Percentiles rank a stretch among this genome's conserved stretches.
These are phyloP conservation scores for Agraylea sexmaculata DNA, from an alignment of 1,140 invertebrate genomes.

Conservation along the genomic window DNA sequence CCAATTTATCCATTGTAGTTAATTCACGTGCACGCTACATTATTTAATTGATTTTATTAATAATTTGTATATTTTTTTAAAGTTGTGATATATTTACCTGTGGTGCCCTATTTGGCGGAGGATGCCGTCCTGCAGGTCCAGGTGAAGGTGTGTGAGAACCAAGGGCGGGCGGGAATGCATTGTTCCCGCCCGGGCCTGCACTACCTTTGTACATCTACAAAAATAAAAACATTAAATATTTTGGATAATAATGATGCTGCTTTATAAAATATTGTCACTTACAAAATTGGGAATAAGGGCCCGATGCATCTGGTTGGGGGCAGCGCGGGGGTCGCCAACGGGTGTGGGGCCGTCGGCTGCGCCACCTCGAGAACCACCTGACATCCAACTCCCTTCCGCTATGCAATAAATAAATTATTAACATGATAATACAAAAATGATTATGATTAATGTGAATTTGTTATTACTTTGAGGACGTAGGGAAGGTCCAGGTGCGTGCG, in stretches of 20 bases:
- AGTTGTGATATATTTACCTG: slow-evolving; percentile 20
- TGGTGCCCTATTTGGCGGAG: slow-evolving; percentile 27
- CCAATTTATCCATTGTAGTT: slow-evolving; percentile 25
- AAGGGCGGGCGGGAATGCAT: slow-evolving; percentile 33
- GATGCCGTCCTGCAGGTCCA: slow-evolving; percentile 32
- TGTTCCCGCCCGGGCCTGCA: slow-evolving; percentile 30
- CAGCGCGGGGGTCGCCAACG: slow-evolving; percentile 32
- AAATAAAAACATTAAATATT: slow-evolving; percentile 1
- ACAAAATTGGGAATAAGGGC: slow-evolving; percentile 18
- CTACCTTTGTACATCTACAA: slow-evolving; percentile 36
- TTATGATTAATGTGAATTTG: background rate
- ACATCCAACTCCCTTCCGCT: slow-evolving; percentile 73
- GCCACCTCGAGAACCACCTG: slow-evolving; percentile 51
- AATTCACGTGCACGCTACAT: slow-evolving; percentile 31
- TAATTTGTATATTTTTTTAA: too few species aligned
- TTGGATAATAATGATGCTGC: too few species aligned
- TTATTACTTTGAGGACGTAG: slow-evolving; percentile 39
- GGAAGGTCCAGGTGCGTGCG: slow-evolving; percentile 28
- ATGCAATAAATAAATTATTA: too few species aligned
- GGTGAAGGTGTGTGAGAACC: slow-evolving; percentile 27
- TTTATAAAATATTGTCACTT: too few species aligned
- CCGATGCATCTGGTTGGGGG: slow-evolving; percentile 24
- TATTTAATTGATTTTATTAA: too few species aligned
- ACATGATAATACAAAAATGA: too few species aligned
- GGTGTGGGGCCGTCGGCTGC: slow-evolving; percentile 26